These are phyloP conservation scores for Sparidentex hasta DNA, from an alignment of 2,797 vertebrate genomes.

Conservation along the genomic window DNA sequence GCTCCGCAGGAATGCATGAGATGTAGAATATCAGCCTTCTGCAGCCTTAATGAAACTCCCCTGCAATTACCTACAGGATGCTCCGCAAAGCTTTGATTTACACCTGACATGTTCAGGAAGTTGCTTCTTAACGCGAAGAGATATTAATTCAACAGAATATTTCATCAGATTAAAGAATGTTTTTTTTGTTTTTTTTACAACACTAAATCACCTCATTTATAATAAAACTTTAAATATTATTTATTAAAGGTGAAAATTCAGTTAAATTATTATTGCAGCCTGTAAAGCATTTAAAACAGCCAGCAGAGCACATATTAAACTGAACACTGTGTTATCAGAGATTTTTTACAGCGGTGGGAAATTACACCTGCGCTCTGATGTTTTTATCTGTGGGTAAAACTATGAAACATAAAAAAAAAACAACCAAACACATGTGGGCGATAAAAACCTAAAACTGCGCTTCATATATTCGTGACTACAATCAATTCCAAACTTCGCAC, in stretches of 20 bases:
- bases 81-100: neutral
- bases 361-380: neutral
- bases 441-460: neutral
- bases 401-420: slow-evolving; percentile 3
- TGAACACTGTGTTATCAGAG: neutral
- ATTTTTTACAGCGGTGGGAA: neutral
- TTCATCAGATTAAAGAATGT: neutral
- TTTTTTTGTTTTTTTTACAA: too few species aligned
- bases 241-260: too few species aligned
- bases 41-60: neutral
- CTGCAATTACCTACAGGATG: too few species aligned
- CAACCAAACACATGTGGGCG: neutral
- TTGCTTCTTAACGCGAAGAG: neutral
- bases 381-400: slow-evolving; percentile 23
- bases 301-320: neutral
- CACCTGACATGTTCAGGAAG: too few species aligned
- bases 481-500: neutral
- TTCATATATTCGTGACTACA: too few species aligned
- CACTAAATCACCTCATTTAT: neutral
- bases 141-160: neutral
- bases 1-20: neutral
- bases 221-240: too few species aligned
- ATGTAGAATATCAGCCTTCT: neutral
- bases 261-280: neutral
- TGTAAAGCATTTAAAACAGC: neutral